Conservation (phyloP, 2,797 vertebrate genomes). For the Coluber constrictor region DNA sequence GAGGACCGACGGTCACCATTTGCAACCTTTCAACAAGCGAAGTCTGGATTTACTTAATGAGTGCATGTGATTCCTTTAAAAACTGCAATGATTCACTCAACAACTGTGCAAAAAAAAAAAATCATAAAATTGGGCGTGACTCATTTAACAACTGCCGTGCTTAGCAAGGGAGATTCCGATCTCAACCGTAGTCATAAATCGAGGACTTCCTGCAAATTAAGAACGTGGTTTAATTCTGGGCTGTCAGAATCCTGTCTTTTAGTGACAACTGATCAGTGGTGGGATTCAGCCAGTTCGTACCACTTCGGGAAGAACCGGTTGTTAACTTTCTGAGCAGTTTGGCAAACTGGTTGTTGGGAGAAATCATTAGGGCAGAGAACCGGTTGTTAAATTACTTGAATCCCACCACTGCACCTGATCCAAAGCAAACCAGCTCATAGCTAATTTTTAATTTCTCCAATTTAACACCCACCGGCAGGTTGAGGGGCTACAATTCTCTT, state of each 20-base stretch:
- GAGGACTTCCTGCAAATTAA: background rate
- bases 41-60: background rate
- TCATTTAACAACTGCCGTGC: background rate
- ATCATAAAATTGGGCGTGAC: background rate
- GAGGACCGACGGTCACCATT: background rate
- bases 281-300: too few relatives aligned
- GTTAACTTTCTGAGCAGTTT: too few relatives aligned
- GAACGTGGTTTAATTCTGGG: background rate
- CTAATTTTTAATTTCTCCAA: background rate
- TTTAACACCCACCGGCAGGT: background rate
- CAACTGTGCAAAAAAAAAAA: background rate
- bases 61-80: fast-evolving
- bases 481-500: background rate
- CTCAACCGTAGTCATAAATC: background rate
- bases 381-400: too few relatives aligned
- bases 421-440: background rate
- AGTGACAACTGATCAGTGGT: background rate
- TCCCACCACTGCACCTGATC: too few relatives aligned
- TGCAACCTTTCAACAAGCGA: background rate
- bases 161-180: background rate
- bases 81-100: background rate
- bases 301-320: too few relatives aligned
- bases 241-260: background rate
- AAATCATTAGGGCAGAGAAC: too few relatives aligned
- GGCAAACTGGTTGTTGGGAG: too few relatives aligned